phyloP scores from a whole-genome alignment of 2,113 vertebrate genomes.

The Peromyscus polionotus region DNA sequence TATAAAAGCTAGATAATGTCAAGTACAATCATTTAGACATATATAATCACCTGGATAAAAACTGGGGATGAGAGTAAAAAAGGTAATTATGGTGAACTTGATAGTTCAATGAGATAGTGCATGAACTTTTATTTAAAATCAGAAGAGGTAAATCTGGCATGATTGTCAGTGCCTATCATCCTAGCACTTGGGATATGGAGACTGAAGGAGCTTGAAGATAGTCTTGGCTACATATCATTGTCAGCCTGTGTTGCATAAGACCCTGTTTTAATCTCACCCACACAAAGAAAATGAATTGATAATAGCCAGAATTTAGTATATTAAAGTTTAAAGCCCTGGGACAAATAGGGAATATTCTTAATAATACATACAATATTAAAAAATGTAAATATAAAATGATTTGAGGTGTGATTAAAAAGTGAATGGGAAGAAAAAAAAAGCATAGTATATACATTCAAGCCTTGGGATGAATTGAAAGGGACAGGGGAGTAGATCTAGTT shows the following conservation, averaged over 20 bases:
- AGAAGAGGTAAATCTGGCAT: neutral
- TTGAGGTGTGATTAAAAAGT: neutral
- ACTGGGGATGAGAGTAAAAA: neutral
- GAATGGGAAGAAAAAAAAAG: neutral
- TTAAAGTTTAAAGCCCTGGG: neutral
- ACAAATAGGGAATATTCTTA: neutral
- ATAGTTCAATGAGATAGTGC: neutral
- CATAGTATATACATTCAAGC: neutral
- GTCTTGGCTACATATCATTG: neutral
- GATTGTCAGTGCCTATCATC: neutral
- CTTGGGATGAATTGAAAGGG: neutral
- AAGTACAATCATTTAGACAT: neutral
- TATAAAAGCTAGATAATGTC: neutral
- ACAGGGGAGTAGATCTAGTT: neutral
- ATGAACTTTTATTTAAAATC: neutral
- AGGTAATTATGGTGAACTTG: too few relatives aligned
- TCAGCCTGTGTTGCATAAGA: too few relatives aligned
- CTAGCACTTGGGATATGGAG: too few relatives aligned
- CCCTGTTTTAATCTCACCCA: neutral
- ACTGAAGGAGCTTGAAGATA: neutral
- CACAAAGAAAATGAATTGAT: neutral
- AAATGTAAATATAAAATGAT: neutral
- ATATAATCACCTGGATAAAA: neutral
- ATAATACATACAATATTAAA: neutral
- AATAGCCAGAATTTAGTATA: neutral